Percentiles rank a stretch among this genome's conserved stretches.
Conservation (phyloP, 2,797 vertebrate genomes). For the Naso thynnoides region DNA sequence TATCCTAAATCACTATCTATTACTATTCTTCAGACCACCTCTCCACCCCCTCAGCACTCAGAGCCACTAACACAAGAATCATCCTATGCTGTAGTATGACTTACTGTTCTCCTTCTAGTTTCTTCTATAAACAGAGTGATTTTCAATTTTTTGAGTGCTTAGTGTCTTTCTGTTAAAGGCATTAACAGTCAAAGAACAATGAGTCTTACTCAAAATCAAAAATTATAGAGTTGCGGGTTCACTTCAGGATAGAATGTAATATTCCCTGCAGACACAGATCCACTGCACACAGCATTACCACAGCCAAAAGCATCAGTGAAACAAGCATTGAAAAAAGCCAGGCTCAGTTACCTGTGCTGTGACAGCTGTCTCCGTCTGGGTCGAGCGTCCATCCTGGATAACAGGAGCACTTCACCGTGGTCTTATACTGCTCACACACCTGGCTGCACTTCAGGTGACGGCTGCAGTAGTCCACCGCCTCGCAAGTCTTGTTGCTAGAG, state of each 20-base stretch:
- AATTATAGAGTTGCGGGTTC: not conserved
- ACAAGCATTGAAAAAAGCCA: conserved; percentile 29
- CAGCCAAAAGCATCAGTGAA: conserved; percentile 15
- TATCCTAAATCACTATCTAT: conserved; percentile 52
- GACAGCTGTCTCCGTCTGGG: conserved; percentile 92
- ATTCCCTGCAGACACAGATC: conserved; percentile 10
- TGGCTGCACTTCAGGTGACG: conserved; percentile 95
- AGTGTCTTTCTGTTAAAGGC: conserved; percentile 1
- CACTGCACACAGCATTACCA: not conserved
- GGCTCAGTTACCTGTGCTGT: conserved; percentile 88
- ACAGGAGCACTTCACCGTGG: conserved; percentile 96
- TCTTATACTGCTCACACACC: conserved; percentile 97
- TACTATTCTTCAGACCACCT: conserved; percentile 29
- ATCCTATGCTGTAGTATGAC: not conserved
- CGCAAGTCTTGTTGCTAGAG: conserved; percentile 93
- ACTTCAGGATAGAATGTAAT: not conserved
- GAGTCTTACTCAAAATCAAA: conserved; percentile 17
- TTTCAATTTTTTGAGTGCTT: not conserved
- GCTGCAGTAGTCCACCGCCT: conserved; percentile 94
- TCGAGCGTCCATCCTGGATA: conserved; percentile 95
- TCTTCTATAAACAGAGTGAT: not conserved
- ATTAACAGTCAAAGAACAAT: not conserved
- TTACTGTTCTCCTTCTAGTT: conserved; percentile 18
- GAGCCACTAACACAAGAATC: not conserved
- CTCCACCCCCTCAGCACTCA: conserved; percentile 19